Evolutionary conservation across 2,888 invertebrate genomes (phyloP).

Genomic region (Lutraria lutraria): DNA sequence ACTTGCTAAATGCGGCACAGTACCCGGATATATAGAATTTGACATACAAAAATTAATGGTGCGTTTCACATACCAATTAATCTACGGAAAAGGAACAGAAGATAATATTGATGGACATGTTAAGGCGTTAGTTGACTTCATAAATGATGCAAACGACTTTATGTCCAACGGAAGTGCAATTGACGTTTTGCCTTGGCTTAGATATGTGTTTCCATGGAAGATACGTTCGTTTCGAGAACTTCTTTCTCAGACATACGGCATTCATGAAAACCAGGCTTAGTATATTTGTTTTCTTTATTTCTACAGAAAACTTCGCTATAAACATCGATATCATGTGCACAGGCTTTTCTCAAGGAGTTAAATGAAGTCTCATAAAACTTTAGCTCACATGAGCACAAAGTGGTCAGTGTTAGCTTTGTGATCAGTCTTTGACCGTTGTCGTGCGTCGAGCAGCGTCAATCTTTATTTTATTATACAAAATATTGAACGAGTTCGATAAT

Average conservation of each 20-base stretch:
- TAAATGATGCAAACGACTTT: conserved; percentile 23
- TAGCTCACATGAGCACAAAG: too few species aligned
- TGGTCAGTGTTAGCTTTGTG: too few species aligned
- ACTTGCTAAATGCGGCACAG: not conserved
- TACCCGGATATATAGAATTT: conserved; percentile 22
- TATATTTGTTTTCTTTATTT: not conserved
- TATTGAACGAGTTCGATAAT: too few species aligned
- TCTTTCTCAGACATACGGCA: not conserved
- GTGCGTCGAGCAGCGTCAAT: too few species aligned
- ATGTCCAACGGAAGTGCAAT: conserved; percentile 45
- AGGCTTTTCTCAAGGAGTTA: too few species aligned
- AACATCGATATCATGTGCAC: too few species aligned
- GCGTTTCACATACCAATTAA: conserved; percentile 65
- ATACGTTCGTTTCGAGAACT: conserved; percentile 40
- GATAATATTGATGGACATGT: conserved; percentile 31
- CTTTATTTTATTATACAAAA: too few species aligned
- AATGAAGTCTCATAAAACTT: too few species aligned
- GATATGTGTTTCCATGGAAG: conserved; percentile 58
- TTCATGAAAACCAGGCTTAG: not conserved
- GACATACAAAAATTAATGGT: conserved; percentile 23
- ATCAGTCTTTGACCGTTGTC: too few species aligned
- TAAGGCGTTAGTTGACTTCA: not conserved
- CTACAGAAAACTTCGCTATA: too few species aligned
- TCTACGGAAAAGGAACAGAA: conserved; percentile 54
- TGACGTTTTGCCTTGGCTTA: conserved; percentile 72